Percentiles rank a stretch among this genome's conserved stretches.
Conservation (phyloP, 2,888 invertebrate genomes). For the Sialis lutaria region DNA sequence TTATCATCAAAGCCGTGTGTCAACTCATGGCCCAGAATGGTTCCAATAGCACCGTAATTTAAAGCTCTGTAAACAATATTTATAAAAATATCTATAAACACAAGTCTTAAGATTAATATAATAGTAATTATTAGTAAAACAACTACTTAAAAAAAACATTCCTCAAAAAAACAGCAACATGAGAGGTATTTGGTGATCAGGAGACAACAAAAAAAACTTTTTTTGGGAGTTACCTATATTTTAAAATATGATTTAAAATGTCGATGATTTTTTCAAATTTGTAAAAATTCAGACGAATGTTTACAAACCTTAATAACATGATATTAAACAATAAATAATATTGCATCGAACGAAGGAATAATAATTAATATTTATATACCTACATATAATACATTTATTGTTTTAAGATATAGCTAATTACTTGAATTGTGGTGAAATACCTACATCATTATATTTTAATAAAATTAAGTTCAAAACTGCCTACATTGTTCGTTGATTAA, state of each 20-base stretch:
- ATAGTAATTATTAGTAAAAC: background rate
- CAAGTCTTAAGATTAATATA: background rate
- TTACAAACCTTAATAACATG: slow-evolving; percentile 5
- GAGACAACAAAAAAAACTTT: background rate
- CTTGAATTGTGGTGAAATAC: no score
- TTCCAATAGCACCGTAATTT: slow-evolving; percentile 67
- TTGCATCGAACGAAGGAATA: no score
- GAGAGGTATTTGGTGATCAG: background rate
- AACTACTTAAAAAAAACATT: background rate
- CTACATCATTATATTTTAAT: background rate
- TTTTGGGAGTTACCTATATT: no score
- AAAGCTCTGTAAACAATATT: slow-evolving; percentile 43
- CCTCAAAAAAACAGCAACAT: background rate
- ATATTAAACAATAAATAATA: no score
- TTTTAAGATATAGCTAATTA: no score
- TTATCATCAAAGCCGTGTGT: slow-evolving; percentile 40
- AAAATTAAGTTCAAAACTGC: background rate
- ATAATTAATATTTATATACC: no score
- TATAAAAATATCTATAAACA: slow-evolving; percentile 3
- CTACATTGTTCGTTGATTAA: slow-evolving; percentile 3
- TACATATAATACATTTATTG: no score
- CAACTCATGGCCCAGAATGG: slow-evolving; percentile 58
- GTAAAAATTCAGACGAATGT: background rate
- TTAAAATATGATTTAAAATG: no score
- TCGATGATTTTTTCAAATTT: background rate